Percentiles rank a stretch among this genome's conserved stretches.
Conservation (phyloP, 2,113 vertebrate species). For the Cottus gobio region DNA sequence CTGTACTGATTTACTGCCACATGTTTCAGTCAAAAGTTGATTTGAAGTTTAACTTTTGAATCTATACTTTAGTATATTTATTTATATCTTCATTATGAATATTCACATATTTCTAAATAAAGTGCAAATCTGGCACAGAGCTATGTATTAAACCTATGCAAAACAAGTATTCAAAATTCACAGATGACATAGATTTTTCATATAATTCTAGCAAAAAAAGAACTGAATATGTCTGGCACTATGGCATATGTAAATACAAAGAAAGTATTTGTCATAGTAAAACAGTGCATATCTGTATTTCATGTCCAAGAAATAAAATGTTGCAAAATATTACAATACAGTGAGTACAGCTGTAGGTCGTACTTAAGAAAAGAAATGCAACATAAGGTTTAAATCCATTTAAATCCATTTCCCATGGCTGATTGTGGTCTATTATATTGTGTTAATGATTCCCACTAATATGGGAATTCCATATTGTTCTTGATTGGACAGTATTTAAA, state of each 20-base stretch:
- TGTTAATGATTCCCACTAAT: neutral
- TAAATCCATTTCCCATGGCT: neutral
- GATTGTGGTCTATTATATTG: neutral
- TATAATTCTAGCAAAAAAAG: slow-evolving; percentile 3
- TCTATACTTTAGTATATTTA: slow-evolving; percentile 18
- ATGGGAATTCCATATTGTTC: neutral
- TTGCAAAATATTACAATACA: slow-evolving; percentile 4
- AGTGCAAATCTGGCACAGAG: slow-evolving; percentile 84
- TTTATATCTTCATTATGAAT: slow-evolving; percentile 23
- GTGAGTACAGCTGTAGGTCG: slow-evolving; percentile 14
- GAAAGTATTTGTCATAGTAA: slow-evolving; percentile 20
- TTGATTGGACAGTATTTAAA: neutral
- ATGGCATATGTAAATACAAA: slow-evolving; percentile 15
- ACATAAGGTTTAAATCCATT: neutral
- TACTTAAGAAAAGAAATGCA: slow-evolving; percentile 3
- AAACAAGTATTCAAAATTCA: slow-evolving; percentile 41
- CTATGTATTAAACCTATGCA: slow-evolving; percentile 46
- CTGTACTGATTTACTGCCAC: too few relatives aligned
- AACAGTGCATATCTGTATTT: slow-evolving; percentile 63
- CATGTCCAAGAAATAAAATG: slow-evolving; percentile 9
- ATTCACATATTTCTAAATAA: slow-evolving; percentile 70
- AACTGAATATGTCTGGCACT: neutral
- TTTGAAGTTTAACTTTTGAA: neutral
- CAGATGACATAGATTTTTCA: slow-evolving; percentile 39
- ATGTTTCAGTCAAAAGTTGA: slow-evolving; percentile 14